phyloP scores from a whole-genome alignment of 2,888 invertebrate species.

The Eupithecia dodoneata region DNA sequence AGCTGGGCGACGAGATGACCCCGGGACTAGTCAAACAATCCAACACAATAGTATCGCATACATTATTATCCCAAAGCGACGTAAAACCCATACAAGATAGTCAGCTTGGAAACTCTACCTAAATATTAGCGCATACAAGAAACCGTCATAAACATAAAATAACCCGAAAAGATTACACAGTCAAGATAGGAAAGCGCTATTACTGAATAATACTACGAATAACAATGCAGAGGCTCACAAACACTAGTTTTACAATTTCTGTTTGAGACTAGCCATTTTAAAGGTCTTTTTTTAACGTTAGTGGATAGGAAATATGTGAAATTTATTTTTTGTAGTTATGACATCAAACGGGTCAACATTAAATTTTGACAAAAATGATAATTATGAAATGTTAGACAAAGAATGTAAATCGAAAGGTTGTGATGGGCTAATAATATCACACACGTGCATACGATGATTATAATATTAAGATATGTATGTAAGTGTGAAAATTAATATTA shows the following conservation, averaged over 20 bases:
- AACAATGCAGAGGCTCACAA: slow-evolving; percentile 25
- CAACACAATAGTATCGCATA: slow-evolving; percentile 37
- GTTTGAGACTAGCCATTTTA: slow-evolving; percentile 80
- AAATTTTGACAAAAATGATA: slow-evolving; percentile 20
- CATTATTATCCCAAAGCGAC: slow-evolving; percentile 24
- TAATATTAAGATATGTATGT: slow-evolving; percentile 15
- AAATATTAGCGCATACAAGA: slow-evolving; percentile 2
- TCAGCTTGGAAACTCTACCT: background rate
- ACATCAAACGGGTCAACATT: slow-evolving; percentile 31
- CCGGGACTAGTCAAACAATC: slow-evolving; percentile 87
- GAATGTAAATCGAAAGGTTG: slow-evolving; percentile 50
- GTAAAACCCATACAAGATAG: background rate
- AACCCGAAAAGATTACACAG: slow-evolving; percentile 21
- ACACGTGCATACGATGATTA: slow-evolving; percentile 57
- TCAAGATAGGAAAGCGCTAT: slow-evolving; percentile 39
- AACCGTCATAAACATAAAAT: slow-evolving; percentile 2
- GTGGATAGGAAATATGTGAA: slow-evolving; percentile 43
- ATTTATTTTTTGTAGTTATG: slow-evolving; percentile 27
- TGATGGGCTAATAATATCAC: slow-evolving; percentile 58
- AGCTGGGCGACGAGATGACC: slow-evolving; percentile 96
- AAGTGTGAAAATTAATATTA: slow-evolving; percentile 16
- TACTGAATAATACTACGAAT: slow-evolving; percentile 28
- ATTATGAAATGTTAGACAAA: slow-evolving; percentile 60
- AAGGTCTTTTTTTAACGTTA: slow-evolving; percentile 53
- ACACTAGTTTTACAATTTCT: slow-evolving; percentile 42